Evolutionary conservation across 2,113 vertebrate genomes (phyloP).

Genomic region (Chaetodon trifascialis): DNA sequence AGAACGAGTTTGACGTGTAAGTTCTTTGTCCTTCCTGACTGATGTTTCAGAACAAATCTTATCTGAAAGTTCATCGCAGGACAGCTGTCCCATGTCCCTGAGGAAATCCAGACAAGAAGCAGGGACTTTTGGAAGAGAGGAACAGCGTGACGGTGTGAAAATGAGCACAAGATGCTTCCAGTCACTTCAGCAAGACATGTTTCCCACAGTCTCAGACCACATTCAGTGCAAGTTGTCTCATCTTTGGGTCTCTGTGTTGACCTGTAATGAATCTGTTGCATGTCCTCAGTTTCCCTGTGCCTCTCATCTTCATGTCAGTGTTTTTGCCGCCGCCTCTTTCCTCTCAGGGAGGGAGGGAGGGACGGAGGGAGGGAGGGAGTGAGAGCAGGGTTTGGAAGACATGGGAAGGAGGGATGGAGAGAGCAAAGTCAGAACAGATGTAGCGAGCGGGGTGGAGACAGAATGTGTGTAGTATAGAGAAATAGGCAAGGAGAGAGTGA

Average conservation of each 20-base stretch:
- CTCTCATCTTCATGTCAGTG: slow-evolving; percentile 5
- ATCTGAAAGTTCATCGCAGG: neutral
- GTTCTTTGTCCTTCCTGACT: slow-evolving; percentile 63
- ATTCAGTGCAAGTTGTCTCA: slow-evolving; percentile 18
- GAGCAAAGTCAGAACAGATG: no score
- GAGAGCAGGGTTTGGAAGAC: slow-evolving; percentile 20
- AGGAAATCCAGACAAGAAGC: neutral
- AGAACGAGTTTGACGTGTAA: slow-evolving; percentile 95
- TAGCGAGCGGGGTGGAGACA: neutral
- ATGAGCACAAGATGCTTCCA: slow-evolving; percentile 38
- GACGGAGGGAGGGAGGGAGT: slow-evolving; percentile 30
- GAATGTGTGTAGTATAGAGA: neutral
- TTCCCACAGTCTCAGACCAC: slow-evolving; percentile 20
- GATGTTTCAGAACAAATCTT: neutral
- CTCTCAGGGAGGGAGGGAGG: slow-evolving; percentile 9
- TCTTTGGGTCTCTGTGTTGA: slow-evolving; percentile 16
- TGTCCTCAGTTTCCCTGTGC: slow-evolving; percentile 26
- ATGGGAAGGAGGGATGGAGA: slow-evolving; percentile 7
- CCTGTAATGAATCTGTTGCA: neutral
- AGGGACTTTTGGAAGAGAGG: neutral
- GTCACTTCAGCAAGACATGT: slow-evolving; percentile 11
- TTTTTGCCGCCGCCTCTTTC: slow-evolving; percentile 12
- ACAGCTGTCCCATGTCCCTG: slow-evolving; percentile 2
- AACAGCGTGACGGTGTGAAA: slow-evolving; percentile 9
- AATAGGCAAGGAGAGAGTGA: neutral